Evolutionary conservation across 2,797 vertebrate species (phyloP).

Genomic region (Coendou prehensilis): DNA sequence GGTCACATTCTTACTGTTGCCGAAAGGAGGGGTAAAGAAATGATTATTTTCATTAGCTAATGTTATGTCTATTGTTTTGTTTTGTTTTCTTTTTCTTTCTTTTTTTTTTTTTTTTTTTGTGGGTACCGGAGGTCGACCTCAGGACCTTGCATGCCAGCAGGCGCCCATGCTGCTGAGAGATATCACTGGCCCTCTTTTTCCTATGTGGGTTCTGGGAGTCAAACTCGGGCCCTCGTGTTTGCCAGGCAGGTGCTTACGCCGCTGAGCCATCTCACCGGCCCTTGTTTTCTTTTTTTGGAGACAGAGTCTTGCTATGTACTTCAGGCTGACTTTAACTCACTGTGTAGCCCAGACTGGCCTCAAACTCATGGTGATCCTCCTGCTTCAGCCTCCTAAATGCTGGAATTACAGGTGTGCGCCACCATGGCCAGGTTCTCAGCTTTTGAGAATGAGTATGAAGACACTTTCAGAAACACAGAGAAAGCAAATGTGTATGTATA

Average conservation of each 20-base stretch:
- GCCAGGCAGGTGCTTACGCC: no score
- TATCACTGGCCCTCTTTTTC: no score
- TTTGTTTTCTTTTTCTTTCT: neutral
- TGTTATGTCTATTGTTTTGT: neutral
- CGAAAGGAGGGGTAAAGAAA: neutral
- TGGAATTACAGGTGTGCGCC: neutral
- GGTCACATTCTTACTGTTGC: neutral
- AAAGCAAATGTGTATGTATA: neutral
- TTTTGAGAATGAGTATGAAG: neutral
- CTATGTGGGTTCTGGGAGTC: no score
- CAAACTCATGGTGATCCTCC: neutral
- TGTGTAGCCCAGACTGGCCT: neutral
- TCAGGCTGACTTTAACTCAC: neutral
- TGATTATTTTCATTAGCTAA: neutral
- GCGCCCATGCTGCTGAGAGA: no score
- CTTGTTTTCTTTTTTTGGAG: neutral
- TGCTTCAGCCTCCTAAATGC: neutral
- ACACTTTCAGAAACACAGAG: neutral
- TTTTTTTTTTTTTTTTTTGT: neutral
- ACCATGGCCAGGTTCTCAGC: neutral
- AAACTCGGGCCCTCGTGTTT: no score
- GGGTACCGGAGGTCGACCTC: no score
- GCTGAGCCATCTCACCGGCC: no score
- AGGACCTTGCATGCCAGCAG: no score
- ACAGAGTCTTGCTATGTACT: neutral